Percentiles rank a stretch among this genome's conserved stretches.
phyloP scores from a whole-genome alignment of 53 echinoderm and acorn worm genomes.

The Mesocentrotus franciscanus region DNA sequence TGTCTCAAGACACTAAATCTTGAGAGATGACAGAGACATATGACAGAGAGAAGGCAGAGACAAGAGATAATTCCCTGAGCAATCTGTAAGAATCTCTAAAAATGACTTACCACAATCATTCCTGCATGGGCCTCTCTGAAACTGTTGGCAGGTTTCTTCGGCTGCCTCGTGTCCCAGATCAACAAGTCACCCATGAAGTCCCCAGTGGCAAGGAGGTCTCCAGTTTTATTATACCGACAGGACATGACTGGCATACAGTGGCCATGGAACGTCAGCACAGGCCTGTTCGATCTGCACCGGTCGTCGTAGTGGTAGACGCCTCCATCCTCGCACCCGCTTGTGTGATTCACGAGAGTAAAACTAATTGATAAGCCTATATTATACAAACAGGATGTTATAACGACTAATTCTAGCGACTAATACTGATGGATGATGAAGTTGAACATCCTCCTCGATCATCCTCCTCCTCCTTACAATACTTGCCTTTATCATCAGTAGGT shows the following conservation, averaged over 20 bases:
- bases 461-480: no score
- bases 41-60: no score
- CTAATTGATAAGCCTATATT: no score
- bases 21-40: no score
- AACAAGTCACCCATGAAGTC: background rate
- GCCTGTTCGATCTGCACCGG: conserved; percentile 19
- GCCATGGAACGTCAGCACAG: background rate
- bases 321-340: conserved; percentile 45
- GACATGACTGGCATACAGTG: background rate
- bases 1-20: no score
- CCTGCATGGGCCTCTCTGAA: conserved; percentile 30
- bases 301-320: conserved; percentile 56
- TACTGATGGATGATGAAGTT: no score
- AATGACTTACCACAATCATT: background rate
- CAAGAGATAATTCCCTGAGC: no score
- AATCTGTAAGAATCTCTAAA: no score
- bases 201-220: conserved; percentile 38
- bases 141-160: background rate
- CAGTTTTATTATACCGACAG: conserved; percentile 9
- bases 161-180: conserved; percentile 47
- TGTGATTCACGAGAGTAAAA: background rate
- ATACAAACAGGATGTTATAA: no score
- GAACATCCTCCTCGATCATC: no score
- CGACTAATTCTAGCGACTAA: no score
- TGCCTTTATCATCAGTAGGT: no score